These are phyloP conservation scores for Ypsolopha scabrella DNA, from an alignment of 2,888 invertebrate species.

Conservation along the genomic window DNA sequence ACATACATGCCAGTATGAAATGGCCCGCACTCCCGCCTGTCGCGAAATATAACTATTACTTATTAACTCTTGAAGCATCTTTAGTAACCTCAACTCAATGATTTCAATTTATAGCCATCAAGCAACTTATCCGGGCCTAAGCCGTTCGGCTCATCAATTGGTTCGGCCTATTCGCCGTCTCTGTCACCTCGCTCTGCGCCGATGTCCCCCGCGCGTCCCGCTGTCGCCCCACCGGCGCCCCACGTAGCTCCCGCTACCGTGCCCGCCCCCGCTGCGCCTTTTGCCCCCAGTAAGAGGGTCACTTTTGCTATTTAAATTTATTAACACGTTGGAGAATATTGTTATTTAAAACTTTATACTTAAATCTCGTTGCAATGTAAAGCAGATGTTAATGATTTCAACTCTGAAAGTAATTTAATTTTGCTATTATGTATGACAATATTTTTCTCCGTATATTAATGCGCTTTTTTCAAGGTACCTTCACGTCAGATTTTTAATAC, in stretches of 20 bases:
- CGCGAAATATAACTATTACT: too few relatives aligned
- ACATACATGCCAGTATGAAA: too few relatives aligned
- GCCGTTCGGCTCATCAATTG: constrained; percentile 72
- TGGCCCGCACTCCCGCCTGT: too few relatives aligned
- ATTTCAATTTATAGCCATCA: constrained; percentile 40
- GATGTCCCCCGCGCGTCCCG: constrained; percentile 58
- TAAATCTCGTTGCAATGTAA: neutral
- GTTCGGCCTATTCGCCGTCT: constrained; percentile 64
- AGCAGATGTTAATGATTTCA: too few relatives aligned
- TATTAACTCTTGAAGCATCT: too few relatives aligned
- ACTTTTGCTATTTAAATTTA: constrained; percentile 52
- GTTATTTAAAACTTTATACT: neutral
- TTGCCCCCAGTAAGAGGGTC: constrained; percentile 65
- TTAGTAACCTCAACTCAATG: neutral
- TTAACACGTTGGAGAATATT: neutral
- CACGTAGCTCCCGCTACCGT: constrained; percentile 8
- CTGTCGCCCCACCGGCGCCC: constrained; percentile 22
- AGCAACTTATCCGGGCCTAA: constrained; percentile 70
- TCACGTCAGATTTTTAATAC: too few relatives aligned
- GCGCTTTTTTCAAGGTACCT: too few relatives aligned
- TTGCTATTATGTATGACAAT: too few relatives aligned
- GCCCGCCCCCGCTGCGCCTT: constrained; percentile 26
- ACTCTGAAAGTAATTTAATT: too few relatives aligned
- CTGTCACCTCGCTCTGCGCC: constrained; percentile 64
- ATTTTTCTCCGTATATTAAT: neutral